Conservation (phyloP, 64 coral and sea anemone species). For the Montipora foliosa region DNA sequence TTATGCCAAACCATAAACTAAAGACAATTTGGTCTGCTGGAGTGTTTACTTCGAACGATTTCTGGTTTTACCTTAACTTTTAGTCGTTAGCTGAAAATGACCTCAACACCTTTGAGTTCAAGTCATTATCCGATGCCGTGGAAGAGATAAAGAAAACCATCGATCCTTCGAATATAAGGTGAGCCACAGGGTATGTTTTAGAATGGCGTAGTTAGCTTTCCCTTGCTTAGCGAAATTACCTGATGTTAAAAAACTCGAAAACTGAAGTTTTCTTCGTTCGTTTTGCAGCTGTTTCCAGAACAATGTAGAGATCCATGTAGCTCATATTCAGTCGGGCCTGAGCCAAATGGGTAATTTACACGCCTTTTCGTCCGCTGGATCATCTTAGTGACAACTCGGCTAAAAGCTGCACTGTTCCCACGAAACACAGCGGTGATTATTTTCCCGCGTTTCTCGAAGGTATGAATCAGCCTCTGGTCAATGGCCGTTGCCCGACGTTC, state of each 20-base stretch:
- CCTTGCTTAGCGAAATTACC: neutral
- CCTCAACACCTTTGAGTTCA: conserved; percentile 99
- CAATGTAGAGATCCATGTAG: conserved; percentile 98
- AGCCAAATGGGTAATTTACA: conserved; percentile 99
- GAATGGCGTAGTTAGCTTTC: neutral
- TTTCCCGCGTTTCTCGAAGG: no score
- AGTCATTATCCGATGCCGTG: conserved; percentile 89
- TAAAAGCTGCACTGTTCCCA: no score
- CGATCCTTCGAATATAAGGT: conserved; percentile 93
- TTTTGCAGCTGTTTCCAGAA: conserved; percentile 94
- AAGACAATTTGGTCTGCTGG: no score
- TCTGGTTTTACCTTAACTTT: neutral
- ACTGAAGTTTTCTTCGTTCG: neutral
- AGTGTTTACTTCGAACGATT: neutral
- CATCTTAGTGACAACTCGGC: neutral
- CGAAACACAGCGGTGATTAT: no score
- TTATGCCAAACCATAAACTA: no score
- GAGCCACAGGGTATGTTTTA: neutral
- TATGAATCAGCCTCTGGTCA: no score
- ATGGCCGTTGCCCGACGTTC: no score
- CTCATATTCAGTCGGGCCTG: conserved; percentile 96
- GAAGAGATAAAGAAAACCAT: conserved; percentile 95
- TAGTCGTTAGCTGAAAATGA: conserved; percentile 97
- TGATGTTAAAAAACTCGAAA: neutral
- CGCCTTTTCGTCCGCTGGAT: conserved; percentile 75